A percentile compares a stretch with the other conserved stretches of the same genome.
phyloP scores from a whole-genome alignment of 2,797 vertebrate genomes.

The Sebastes taczanowskii region DNA sequence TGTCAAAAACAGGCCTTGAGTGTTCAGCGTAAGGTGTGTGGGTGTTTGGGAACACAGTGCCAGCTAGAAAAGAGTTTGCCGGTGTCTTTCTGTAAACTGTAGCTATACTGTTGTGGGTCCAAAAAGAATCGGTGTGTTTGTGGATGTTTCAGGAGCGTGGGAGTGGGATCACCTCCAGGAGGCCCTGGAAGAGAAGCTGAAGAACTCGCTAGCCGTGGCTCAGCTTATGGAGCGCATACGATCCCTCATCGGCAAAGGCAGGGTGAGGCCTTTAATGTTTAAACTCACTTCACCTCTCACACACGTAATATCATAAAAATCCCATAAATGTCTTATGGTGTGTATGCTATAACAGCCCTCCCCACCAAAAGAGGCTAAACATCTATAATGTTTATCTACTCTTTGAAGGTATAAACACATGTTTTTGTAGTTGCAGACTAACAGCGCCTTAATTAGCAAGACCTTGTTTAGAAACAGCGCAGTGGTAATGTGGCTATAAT shows the following conservation, averaged over 20 bases:
- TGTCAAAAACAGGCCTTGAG: constrained; percentile 25
- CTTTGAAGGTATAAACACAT: constrained; percentile 30
- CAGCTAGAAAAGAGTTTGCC: constrained; percentile 28
- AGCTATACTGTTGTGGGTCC: constrained; percentile 15
- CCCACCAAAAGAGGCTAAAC: constrained; percentile 33
- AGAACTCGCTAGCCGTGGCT: constrained; percentile 87
- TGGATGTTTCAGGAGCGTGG: constrained; percentile 87
- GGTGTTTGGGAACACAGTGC: constrained; percentile 29
- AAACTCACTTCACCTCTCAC: neutral
- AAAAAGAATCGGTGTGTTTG: constrained; percentile 48
- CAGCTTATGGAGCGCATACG: constrained; percentile 91
- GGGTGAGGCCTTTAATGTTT: constrained; percentile 55
- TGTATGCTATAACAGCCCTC: neutral
- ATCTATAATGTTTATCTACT: constrained; percentile 8
- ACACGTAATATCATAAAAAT: neutral
- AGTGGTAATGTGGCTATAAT: constrained; percentile 51
- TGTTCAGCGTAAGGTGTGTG: constrained; percentile 36
- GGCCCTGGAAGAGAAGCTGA: constrained; percentile 90
- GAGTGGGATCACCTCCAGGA: constrained; percentile 94
- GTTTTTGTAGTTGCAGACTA: constrained; percentile 28
- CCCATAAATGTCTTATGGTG: neutral
- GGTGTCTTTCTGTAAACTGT: constrained; percentile 33
- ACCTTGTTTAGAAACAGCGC: constrained; percentile 30
- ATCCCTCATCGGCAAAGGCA: constrained; percentile 87
- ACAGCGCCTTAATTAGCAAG: constrained; percentile 40